These are phyloP conservation scores for Gopherus evgoodei DNA, from an alignment of 2,113 vertebrate genomes.

Conservation along the genomic window DNA sequence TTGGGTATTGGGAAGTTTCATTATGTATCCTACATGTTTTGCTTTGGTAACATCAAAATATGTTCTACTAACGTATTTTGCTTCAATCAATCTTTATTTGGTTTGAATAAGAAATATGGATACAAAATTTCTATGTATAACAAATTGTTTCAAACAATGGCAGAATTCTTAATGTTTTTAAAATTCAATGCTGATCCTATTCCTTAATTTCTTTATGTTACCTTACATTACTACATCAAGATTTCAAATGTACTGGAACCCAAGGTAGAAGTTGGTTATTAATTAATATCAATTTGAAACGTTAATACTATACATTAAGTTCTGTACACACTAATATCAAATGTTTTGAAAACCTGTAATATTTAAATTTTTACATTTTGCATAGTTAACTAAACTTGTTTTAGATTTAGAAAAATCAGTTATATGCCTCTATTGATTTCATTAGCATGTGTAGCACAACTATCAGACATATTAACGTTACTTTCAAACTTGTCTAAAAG, in stretches of 20 bases:
- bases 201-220: background rate
- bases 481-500: background rate
- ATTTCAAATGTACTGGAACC: background rate
- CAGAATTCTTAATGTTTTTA: background rate
- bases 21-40: background rate
- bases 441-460: too few species aligned
- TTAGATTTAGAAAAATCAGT: background rate
- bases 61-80: background rate
- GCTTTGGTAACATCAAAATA: background rate
- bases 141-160: background rate
- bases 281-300: background rate
- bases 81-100: background rate
- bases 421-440: background rate
- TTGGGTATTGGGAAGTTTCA: background rate
- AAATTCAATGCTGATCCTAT: background rate
- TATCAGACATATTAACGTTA: background rate
- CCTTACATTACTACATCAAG: background rate
- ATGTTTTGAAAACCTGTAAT: background rate
- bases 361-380: background rate
- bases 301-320: background rate
- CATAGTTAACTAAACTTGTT: background rate
- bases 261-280: background rate
- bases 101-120: background rate
- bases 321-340: background rate
- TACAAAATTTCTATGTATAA: background rate